phyloP scores from a whole-genome alignment of 2,888 invertebrate species.

The Podotricha telesiphe region DNA sequence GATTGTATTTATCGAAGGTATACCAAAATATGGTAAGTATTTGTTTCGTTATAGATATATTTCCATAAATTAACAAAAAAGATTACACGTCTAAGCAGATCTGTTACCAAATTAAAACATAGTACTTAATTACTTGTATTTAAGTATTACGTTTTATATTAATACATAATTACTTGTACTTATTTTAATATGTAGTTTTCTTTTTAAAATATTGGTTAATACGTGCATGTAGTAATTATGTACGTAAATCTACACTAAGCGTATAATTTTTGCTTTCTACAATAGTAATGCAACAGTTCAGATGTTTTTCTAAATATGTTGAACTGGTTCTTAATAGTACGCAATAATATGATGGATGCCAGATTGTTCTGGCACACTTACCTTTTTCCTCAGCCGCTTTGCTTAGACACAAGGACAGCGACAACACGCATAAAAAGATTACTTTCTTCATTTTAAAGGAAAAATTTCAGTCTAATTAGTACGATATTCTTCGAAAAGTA shows the following conservation, averaged over 20 bases:
- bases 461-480: slow-evolving; percentile 31
- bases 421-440: slow-evolving; percentile 67
- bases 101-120: no score
- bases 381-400: slow-evolving; percentile 53
- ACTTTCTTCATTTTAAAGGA: slow-evolving; percentile 64
- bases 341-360: slow-evolving; percentile 47
- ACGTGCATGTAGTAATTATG: background rate
- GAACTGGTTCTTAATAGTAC: slow-evolving; percentile 58
- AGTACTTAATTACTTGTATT: no score
- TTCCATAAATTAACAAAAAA: background rate
- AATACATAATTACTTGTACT: background rate
- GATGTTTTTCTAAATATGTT: slow-evolving; percentile 29
- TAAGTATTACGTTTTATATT: no score
- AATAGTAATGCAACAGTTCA: background rate
- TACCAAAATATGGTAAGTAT: background rate
- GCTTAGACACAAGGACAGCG: slow-evolving; percentile 64
- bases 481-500: slow-evolving; percentile 31
- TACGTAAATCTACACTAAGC: background rate
- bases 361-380: slow-evolving; percentile 52
- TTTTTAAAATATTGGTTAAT: background rate
- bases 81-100: no score
- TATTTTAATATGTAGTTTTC: no score
- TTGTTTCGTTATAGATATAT: background rate
- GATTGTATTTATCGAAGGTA: background rate
- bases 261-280: background rate